These are phyloP conservation scores for Pseudeuparius sepicola DNA, from an alignment of 2,888 invertebrate genomes.

Conservation along the genomic window DNA sequence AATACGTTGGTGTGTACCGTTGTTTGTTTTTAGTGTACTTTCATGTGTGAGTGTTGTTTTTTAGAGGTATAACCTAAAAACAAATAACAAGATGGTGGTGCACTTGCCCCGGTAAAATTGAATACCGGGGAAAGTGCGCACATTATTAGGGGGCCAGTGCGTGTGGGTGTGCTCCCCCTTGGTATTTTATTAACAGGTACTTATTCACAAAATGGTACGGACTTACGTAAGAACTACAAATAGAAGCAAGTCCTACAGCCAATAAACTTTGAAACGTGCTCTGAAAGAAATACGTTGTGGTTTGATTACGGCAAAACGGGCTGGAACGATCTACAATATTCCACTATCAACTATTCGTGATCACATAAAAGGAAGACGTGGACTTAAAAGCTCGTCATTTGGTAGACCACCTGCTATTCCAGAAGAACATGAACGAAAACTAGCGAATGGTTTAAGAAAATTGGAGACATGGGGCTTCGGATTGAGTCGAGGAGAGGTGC, in stretches of 20 bases:
- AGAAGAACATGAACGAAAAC: constrained; percentile 2
- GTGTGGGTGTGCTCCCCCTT: too few species aligned
- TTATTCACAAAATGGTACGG: too few species aligned
- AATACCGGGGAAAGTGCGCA: too few species aligned
- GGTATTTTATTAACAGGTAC: too few species aligned
- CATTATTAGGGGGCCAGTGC: too few species aligned
- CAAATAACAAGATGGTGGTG: too few species aligned
- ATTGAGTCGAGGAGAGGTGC: constrained; percentile 7
- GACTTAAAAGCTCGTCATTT: too few species aligned
- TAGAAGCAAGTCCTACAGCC: constrained; percentile 2
- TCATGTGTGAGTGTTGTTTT: too few species aligned
- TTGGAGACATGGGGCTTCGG: constrained; percentile 13
- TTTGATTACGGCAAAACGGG: background rate
- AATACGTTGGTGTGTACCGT: too few species aligned
- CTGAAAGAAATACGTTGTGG: constrained; percentile 4
- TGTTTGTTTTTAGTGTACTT: too few species aligned
- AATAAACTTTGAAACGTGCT: constrained; percentile 4
- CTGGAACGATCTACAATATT: constrained; percentile 6
- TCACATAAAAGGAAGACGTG: constrained; percentile 10
- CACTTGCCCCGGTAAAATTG: too few species aligned
- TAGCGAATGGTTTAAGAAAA: constrained; percentile 6
- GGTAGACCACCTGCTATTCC: constrained; percentile 8
- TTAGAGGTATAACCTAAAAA: too few species aligned
- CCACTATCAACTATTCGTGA: constrained; percentile 4
- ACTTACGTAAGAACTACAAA: constrained; percentile 9